These are phyloP conservation scores for Clarias batrachus DNA, from an alignment of 2,113 vertebrate species.

Conservation along the genomic window DNA sequence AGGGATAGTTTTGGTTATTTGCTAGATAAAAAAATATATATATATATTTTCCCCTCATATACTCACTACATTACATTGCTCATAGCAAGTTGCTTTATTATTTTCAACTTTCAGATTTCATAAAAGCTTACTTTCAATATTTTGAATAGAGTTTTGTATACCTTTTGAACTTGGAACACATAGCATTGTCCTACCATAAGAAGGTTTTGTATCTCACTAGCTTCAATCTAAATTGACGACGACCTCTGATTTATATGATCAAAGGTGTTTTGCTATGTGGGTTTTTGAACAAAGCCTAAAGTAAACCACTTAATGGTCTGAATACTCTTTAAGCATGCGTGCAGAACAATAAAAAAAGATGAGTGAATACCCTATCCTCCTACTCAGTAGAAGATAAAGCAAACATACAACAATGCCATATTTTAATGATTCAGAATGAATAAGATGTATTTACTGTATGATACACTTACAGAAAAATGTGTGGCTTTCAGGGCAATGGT, in stretches of 20 bases:
- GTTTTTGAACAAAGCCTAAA: slow-evolving; percentile 9
- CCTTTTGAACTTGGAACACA: not conserved
- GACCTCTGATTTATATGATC: not conserved
- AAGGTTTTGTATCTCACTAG: not conserved
- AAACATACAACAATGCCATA: not conserved
- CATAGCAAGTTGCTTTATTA: not conserved
- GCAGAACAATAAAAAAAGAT: slow-evolving; percentile 37
- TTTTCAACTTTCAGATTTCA: not conserved
- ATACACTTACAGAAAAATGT: slow-evolving; percentile 25
- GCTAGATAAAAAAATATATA: too few relatives aligned
- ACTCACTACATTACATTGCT: not conserved
- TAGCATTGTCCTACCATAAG: not conserved
- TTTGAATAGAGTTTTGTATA: not conserved
- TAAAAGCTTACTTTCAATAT: not conserved
- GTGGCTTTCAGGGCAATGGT: slow-evolving; percentile 20
- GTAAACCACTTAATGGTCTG: not conserved
- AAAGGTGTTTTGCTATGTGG: not conserved
- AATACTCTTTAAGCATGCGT: slow-evolving; percentile 23
- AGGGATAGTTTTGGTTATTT: not conserved
- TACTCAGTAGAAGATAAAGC: slow-evolving; percentile 43
- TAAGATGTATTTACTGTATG: slow-evolving; percentile 36
- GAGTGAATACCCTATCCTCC: slow-evolving; percentile 54
- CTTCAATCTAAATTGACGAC: not conserved
- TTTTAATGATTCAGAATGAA: slow-evolving; percentile 45
- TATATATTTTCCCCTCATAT: too few relatives aligned